A percentile compares a stretch with the other conserved stretches of the same genome.
These are phyloP conservation scores for Pachyramphus minor DNA, from an alignment of 2,113 vertebrate species.

Conservation along the genomic window DNA sequence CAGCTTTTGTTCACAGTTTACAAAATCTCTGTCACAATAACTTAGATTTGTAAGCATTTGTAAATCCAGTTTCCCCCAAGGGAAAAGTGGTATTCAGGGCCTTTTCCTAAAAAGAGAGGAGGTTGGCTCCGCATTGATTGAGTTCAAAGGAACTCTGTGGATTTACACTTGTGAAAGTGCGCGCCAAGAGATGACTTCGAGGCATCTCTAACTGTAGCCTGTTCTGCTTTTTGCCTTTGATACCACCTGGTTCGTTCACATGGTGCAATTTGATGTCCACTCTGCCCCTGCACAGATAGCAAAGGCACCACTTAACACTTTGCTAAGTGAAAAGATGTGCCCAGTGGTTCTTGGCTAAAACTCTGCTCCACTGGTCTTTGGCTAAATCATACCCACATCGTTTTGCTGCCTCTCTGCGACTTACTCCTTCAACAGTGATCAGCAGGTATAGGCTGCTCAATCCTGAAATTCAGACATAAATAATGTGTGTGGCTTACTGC, in stretches of 20 bases:
- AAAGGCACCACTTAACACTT: neutral
- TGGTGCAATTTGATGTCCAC: neutral
- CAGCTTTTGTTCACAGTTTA: conserved; percentile 40
- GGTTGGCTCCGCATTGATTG: neutral
- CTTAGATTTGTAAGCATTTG: neutral
- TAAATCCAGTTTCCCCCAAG: neutral
- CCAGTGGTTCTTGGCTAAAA: neutral
- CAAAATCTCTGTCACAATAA: neutral
- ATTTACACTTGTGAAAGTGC: neutral
- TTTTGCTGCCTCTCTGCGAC: neutral
- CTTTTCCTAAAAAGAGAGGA: neutral
- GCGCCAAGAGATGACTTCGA: neutral
- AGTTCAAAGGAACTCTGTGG: neutral
- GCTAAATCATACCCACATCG: accelerated
- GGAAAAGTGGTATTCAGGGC: neutral
- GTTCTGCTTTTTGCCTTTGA: neutral
- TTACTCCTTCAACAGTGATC: neutral
- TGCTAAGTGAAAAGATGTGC: neutral
- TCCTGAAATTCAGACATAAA: neutral
- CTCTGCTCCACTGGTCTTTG: neutral
- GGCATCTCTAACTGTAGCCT: neutral
- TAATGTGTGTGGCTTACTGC: neutral
- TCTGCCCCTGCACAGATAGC: neutral
- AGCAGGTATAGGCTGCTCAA: neutral
- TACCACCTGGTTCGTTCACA: neutral